phyloP scores from a whole-genome alignment of 2,888 invertebrate genomes.

The Apantesis nais region DNA sequence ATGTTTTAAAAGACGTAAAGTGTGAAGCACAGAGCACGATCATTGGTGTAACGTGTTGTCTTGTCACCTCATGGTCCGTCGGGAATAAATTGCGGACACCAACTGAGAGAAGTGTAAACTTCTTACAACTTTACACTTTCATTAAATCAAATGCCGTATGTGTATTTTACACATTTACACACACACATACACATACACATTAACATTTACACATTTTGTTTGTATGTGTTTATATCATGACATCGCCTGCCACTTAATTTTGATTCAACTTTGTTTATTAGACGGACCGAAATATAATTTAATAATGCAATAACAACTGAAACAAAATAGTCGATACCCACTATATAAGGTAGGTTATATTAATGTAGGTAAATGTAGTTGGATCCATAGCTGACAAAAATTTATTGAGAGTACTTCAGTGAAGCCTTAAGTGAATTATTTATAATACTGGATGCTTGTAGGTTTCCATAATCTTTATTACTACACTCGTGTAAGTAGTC shows the following conservation, averaged over 20 bases:
- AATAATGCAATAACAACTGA: not conserved
- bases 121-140: not conserved
- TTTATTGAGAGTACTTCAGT: not conserved
- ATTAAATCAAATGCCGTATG: not conserved
- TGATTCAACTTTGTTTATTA: not conserved
- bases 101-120: not conserved
- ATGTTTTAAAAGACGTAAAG: constrained; percentile 16
- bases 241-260: not conserved
- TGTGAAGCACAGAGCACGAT: constrained; percentile 14
- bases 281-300: not conserved
- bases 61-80: constrained; percentile 21
- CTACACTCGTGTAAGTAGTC: not conserved
- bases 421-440: not conserved
- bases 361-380: not conserved
- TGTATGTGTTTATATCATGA: not conserved
- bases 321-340: not conserved
- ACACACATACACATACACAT: no score
- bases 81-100: constrained; percentile 22
- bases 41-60: constrained; percentile 15
- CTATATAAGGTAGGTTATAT: not conserved
- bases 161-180: no score
- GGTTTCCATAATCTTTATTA: not conserved
- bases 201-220: not conserved
- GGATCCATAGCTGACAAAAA: not conserved
- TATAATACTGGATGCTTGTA: not conserved